Evolutionary conservation across 2,888 invertebrate genomes (phyloP).

Genomic region (Cerastis leucographa): DNA sequence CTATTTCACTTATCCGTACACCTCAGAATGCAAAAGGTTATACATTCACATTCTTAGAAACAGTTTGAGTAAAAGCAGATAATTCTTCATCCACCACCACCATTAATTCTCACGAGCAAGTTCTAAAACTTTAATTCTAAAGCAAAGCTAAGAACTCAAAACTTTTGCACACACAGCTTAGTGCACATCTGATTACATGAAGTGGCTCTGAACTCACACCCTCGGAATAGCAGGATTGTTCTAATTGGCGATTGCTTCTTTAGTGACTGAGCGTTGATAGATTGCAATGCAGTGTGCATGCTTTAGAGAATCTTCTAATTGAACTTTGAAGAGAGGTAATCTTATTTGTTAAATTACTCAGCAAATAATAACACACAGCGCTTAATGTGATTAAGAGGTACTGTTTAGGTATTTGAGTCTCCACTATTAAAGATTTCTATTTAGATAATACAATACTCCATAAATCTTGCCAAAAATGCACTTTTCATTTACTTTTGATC

Average conservation of each 20-base stretch:
- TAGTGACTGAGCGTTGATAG: conserved; percentile 8
- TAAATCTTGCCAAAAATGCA: not conserved
- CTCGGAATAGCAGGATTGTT: not conserved
- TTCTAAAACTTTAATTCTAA: conserved; percentile 36
- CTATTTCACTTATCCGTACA: not conserved
- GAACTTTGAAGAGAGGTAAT: not conserved
- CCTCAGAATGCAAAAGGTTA: not conserved
- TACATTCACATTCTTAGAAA: not conserved
- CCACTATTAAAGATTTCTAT: not conserved
- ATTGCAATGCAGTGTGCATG: not conserved
- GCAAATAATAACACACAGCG: not conserved
- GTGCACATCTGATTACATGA: conserved; percentile 29
- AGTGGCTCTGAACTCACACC: conserved; percentile 13
- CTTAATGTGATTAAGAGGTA: not conserved
- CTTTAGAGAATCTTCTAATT: not conserved
- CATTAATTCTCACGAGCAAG: conserved; percentile 8
- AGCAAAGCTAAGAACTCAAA: conserved; percentile 32
- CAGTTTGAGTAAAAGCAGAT: not conserved
- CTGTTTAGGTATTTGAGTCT: not conserved
- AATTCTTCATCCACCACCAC: conserved; percentile 7
- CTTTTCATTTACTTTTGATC: not conserved
- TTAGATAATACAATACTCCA: not conserved
- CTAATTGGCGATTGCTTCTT: conserved; percentile 3
- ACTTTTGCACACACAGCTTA: conserved; percentile 16
- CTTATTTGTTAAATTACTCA: not conserved